Base-by-base conservation (phyloP, 1,140 invertebrate species). In the Apis cerana region DNA sequence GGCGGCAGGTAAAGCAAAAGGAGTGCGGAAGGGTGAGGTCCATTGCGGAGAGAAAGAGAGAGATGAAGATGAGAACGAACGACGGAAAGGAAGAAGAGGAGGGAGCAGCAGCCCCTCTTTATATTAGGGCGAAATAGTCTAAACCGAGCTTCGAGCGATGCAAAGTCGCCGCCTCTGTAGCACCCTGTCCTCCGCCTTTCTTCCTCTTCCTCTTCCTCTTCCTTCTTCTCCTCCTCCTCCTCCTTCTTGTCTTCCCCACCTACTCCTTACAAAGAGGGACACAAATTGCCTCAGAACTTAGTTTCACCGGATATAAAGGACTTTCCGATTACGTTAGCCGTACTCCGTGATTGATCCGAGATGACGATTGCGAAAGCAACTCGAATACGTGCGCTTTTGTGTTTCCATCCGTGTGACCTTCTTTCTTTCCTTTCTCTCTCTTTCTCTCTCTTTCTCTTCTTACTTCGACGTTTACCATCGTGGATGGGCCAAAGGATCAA, bases 271-370 rank as follows among this genome's bases (percentile, higher is more conserved):
- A 93, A 93, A 94, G 93, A 93, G 91, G 93, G 90, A 93, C 91
- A 91, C 92, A 93, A 94, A 93, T 94, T 94, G 93, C 90, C 92
- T 93, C 82, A 90, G 85, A 94, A 94, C 92, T 93, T 92, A 93
- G 93, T 94, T 94, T 94, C 89, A 89, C 84, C 83, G 89, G 90
- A 93, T 93, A 93, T 92, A 93, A 93, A 93, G 91, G 92, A 93
- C 92, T 93, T 92, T 92, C 88, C 90, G 91, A 93, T 93, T 93
- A 91, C 91, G 91, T 93, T 94, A 93, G 89, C 87, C 86, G 84
- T 87, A 88, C 88, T 91, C 84, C 88, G 88, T 91, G 92, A 93
- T 93, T 93, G 92, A 93, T 93, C 90, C 85, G 88, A 88, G 89
- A 93, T 90, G 91, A 93, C 91, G 89, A 91, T 91, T 89, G 90